These are phyloP conservation scores for Benitochromis conjunctus DNA, from an alignment of 2,113 vertebrate genomes.

Conservation along the genomic window DNA sequence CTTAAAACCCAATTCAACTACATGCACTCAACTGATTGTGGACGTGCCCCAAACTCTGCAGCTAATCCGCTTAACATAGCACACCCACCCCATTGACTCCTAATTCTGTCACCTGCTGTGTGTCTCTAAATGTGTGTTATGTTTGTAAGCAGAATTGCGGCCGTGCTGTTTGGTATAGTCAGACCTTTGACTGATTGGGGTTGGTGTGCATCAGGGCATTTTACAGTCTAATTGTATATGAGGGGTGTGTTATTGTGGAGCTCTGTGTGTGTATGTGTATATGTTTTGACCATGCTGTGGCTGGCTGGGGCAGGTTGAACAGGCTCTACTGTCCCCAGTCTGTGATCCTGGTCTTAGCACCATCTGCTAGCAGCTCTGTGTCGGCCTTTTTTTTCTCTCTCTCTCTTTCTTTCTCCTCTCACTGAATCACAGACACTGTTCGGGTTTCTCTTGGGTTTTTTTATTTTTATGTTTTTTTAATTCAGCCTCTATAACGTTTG, in stretches of 20 bases:
- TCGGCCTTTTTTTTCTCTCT: not conserved
- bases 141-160: slow-evolving; percentile 2
- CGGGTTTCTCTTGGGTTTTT: not conserved
- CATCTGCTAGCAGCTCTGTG: slow-evolving; percentile 55
- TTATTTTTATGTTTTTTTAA: too few species aligned
- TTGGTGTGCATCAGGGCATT: not conserved
- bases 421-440: not conserved
- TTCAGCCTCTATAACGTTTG: not conserved
- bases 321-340: slow-evolving; percentile 30
- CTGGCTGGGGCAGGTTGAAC: slow-evolving; percentile 29
- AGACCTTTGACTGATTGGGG: not conserved
- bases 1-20: not conserved
- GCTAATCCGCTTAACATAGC: slow-evolving; percentile 62
- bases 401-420: not conserved
- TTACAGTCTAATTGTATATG: not conserved
- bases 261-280: not conserved
- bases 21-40: slow-evolving; percentile 11
- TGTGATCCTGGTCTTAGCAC: slow-evolving; percentile 46
- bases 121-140: slow-evolving; percentile 14
- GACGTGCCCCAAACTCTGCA: slow-evolving; percentile 30
- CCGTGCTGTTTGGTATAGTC: not conserved
- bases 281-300: not conserved
- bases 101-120: slow-evolving; percentile 46
- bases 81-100: slow-evolving; percentile 33
- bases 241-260: not conserved